A percentile compares a stretch with the other conserved stretches of the same genome.
phyloP scores from a whole-genome alignment of 2,888 invertebrate genomes.

The Eilema sororculum region DNA sequence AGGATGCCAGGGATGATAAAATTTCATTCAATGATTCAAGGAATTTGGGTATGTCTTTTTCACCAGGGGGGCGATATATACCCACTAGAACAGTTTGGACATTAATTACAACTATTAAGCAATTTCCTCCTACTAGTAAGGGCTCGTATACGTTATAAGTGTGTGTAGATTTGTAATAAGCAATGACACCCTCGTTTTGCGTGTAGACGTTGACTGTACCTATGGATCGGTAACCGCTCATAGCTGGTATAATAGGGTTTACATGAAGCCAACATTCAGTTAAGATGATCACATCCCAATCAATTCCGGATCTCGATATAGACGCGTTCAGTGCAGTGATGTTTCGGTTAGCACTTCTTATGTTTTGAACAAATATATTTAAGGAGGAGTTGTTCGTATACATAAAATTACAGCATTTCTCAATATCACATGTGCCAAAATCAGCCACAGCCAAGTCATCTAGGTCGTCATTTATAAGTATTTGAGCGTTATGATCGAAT shows the following conservation, averaged over 20 bases:
- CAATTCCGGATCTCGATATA: neutral
- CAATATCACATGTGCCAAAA: neutral
- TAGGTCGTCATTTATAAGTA: neutral
- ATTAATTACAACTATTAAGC: no score
- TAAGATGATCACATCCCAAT: neutral
- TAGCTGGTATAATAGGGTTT: neutral
- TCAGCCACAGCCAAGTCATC: neutral
- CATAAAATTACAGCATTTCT: neutral
- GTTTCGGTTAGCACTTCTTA: neutral
- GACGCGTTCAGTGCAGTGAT: neutral
- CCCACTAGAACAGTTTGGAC: no score
- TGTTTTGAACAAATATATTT: neutral
- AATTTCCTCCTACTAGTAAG: neutral
- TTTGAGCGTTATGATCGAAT: neutral
- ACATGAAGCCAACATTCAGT: neutral
- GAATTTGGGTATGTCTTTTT: no score
- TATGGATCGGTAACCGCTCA: neutral
- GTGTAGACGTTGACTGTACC: neutral
- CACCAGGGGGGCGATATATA: no score
- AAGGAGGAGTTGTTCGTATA: neutral
- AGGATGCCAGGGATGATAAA: no score
- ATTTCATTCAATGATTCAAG: no score
- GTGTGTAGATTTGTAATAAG: neutral
- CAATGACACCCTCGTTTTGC: constrained; percentile 5
- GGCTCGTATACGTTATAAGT: neutral